Base-by-base conservation (phyloP, 92 coral and sea anemone genomes). In the Montipora capitata region DNA sequence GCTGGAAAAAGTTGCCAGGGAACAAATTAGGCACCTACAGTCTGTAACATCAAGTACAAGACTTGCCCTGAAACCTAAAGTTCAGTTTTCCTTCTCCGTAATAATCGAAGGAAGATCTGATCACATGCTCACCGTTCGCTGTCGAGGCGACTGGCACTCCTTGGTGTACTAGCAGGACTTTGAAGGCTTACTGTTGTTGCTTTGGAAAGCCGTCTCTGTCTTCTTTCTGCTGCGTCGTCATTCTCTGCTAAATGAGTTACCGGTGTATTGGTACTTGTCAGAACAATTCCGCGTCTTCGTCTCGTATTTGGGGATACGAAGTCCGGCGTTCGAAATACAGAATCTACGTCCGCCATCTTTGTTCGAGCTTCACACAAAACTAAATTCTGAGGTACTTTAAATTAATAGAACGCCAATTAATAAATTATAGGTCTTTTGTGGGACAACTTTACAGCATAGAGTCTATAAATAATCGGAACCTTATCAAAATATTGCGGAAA, bases 161-260 rank as follows among this genome's bases (percentile, higher is more conserved):
- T 91, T 57, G 99, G 99, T 7, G 99, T 96, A 48, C 7, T 5
- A 3, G 96, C 93, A 14, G 99, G 99, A 73, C 99, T 98, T 78
- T 91, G 95, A 78, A 98, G 81, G 48, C 96, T 96, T 15, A 86
- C 90, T 39, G 93, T 87, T 18, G 97, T 97, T 51, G 91, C 95
- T 52, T 91, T 88, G n/a, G 96, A 94, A 54, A 96, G 67, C 39
- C 92, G 80, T 70, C 97, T 85, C 66, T 93, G 98, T 40, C 96
- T 95, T 69, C 91, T 96, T 84, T 98, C 99, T 9, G 96, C 97
- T 3, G 92, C 96, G 74, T 98, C 99, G 62, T 98, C 99, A 85
- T 98, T 98, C 68, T 89, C 90, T 43, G 96, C 85, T 42, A 98
- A 76, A 39, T 90, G 88, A 66, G 85, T 87, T 27, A 85, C 66